Evolutionary conservation across 92 coral and sea anemone species (phyloP), one percentile per base, ranked within the genome.

Genomic region (Bergia sp.): DNA sequence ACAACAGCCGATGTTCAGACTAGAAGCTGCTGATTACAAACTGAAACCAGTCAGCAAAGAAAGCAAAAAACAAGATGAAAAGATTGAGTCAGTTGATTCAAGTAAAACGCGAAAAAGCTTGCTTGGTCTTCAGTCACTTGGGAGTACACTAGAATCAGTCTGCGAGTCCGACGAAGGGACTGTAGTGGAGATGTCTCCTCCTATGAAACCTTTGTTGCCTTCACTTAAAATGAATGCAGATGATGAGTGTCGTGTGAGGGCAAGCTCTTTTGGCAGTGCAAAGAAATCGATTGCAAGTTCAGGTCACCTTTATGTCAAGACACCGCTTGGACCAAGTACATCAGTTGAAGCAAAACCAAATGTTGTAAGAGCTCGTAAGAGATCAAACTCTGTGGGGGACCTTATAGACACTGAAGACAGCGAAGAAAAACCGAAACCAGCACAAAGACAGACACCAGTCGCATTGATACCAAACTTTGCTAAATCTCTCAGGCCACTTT

Each of bases 391-490:
- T 18, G 44, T 71, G 29, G 65, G 87, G 6, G 77, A 84, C 72
- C 7, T 71, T 8, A 43, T 84, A 71, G 87, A 84, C 38, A 15
- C 79, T 44, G 65, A 71, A 71, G 77, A 37, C 5, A 50, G 36
- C 0, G 79, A 72, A 84, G 49, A 43, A 16, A 45, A 47, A 11
- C 79, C 58, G 45, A 72, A 84, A 36, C 57, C 15, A 71, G 4
- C 79, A 20, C 77, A 36, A 23, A 50, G 47, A 53, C 74, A 72
- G 43, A 71, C 78, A 15, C 20, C 69, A 15, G 57, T 50, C 67
- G 87, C 79, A 84, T 71, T 84, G 64, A 84, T 71, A 72, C 87
- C 87, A 69, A 84, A 84, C 11, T 73, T 84, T 23, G 6, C 65
- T 5, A 84, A 84, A 71, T 49, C 87, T 15, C 39, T 71, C 47